Percentiles rank a stretch among this genome's conserved stretches.
These are phyloP conservation scores for Polietes domitor DNA, from an alignment of 2,888 invertebrate genomes.

Conservation along the genomic window DNA sequence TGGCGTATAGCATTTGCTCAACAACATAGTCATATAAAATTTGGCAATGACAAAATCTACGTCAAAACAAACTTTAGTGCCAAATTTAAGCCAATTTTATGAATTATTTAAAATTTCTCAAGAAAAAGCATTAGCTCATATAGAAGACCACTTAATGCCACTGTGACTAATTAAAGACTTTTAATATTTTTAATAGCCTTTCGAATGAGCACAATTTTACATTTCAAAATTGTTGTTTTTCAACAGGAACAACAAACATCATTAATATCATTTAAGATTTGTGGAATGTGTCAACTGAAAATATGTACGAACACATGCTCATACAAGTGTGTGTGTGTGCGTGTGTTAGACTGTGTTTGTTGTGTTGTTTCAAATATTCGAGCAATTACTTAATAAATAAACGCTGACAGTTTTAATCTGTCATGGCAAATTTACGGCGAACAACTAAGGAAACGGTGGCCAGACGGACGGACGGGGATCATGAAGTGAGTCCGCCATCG, in stretches of 20 bases:
- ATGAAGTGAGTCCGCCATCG: slow-evolving; percentile 17
- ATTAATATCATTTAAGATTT: slow-evolving; percentile 30
- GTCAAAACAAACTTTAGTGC: no score
- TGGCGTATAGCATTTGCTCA: no score
- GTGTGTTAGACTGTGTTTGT: no score
- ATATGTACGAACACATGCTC: slow-evolving; percentile 29
- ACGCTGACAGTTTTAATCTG: slow-evolving; percentile 66
- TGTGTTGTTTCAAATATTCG: slow-evolving; percentile 49
- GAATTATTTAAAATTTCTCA: not conserved
- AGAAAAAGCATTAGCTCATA: not conserved
- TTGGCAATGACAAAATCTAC: no score
- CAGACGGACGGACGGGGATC: slow-evolving; percentile 13
- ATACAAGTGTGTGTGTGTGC: slow-evolving; percentile 19
- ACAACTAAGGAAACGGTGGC: slow-evolving; percentile 49
- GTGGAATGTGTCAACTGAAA: slow-evolving; percentile 38
- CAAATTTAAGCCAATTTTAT: not conserved
- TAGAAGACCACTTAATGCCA: not conserved
- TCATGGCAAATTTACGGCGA: slow-evolving; percentile 65
- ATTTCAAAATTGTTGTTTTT: not conserved
- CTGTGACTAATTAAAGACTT: not conserved
- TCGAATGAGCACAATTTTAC: slow-evolving; percentile 5
- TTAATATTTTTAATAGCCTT: slow-evolving; percentile 3
- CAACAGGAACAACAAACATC: slow-evolving; percentile 5
- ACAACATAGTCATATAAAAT: no score
- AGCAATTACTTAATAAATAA: slow-evolving; percentile 67